phyloP scores from a whole-genome alignment of 2,888 invertebrate species.

The Priocnemis perturbator region DNA sequence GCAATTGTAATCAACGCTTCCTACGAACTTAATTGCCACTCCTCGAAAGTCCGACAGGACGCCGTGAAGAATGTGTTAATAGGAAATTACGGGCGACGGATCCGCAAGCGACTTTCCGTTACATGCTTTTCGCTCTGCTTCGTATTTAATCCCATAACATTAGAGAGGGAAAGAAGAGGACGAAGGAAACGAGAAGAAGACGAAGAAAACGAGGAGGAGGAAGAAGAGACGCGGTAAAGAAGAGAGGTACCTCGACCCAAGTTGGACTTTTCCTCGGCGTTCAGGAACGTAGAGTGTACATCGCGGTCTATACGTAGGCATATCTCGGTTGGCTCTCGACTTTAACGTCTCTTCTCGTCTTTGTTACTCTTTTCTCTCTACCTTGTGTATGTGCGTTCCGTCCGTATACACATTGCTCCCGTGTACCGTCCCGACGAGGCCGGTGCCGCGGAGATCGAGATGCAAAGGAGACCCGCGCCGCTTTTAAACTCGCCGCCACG shows the following conservation, averaged over 20 bases:
- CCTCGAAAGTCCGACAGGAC: no score
- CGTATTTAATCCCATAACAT: neutral
- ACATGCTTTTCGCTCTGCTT: neutral
- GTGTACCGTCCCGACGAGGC: slow-evolving; percentile 17
- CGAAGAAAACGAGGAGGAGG: neutral
- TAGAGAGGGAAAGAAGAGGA: neutral
- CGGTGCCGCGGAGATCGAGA: slow-evolving; percentile 62
- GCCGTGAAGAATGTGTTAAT: no score
- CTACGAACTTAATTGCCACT: no score
- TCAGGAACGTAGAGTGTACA: slow-evolving; percentile 20
- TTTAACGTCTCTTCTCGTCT: slow-evolving; percentile 48
- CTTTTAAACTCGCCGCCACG: slow-evolving; percentile 70
- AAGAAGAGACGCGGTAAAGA: slow-evolving; percentile 34
- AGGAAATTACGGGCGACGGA: no score
- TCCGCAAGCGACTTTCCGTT: neutral
- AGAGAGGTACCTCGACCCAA: slow-evolving; percentile 26
- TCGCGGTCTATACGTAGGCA: slow-evolving; percentile 34
- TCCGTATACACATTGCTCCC: no score
- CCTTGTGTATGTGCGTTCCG: no score
- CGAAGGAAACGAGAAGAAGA: slow-evolving; percentile 7
- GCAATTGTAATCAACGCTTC: no score
- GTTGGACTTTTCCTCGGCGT: slow-evolving; percentile 43
- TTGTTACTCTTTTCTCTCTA: slow-evolving; percentile 1
- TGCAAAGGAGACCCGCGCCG: slow-evolving; percentile 68
- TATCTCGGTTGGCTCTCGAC: slow-evolving; percentile 47